Base-by-base conservation (phyloP, 1,140 invertebrate genomes). In the Bombus ignitus region DNA sequence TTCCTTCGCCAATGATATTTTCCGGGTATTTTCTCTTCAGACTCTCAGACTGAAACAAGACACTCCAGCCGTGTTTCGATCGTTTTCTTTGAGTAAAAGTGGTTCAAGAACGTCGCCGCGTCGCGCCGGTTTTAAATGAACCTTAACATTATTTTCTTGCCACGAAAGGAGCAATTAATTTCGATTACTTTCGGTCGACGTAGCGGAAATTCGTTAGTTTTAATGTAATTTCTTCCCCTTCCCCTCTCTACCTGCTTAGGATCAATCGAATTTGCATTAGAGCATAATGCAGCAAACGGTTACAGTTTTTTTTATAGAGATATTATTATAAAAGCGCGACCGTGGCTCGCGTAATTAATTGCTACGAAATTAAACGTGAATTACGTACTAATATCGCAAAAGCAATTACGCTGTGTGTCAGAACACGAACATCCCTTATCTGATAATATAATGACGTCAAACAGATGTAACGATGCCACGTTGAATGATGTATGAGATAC, bases 1-100 rank as follows among this genome's bases (percentile, higher is more conserved):
- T 86, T 73, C 62, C 8, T 70, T 79, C 35, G 71, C 59, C 37
- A 82, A 71, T 73, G 82, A 84, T 76, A 87, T 89, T 81, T 74
- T 65, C 72, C 81, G 37, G 83, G 25, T 65, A 70, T 75, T 81
- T 78, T 81, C 53, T 35, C 53, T 9, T 3, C 76, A 28, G 25
- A 12, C 22, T n/a, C 66, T 59, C 13, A 68, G 18, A 25, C 65
- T 22, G 32, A 71, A 78, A 47, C 35, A 35, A n/a, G 35, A 53
- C 35, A 22, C 28, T 57, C 22, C 3, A 25, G 18, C 15, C 39
- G 5, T 28, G 25, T 4, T 37, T 59, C 53, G 53, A 79, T 84
- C 79, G 83, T 84, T 84, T 62, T 42, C 39, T 44, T 47, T 32
- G 53, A 10, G 22, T n/a, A 25, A 44, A 32, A 70, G 13, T 71